Base-by-base conservation (phyloP, 2,888 invertebrate genomes). In the Mesoligia furuncula region DNA sequence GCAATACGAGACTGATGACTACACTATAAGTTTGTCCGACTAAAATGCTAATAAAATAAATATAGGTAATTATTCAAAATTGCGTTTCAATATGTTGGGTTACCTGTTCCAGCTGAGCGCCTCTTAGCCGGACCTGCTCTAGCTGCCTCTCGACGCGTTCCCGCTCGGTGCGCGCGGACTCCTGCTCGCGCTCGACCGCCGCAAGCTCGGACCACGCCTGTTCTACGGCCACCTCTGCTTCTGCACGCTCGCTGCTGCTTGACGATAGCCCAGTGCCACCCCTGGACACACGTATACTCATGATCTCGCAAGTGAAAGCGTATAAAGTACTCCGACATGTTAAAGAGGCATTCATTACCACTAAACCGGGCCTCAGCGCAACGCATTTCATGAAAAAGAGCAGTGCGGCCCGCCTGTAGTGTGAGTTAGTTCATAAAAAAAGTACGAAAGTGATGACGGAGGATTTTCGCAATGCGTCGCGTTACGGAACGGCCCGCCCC, bases 151-250 rank as follows among this genome's bases (percentile, higher is more conserved):
- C 98, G 7, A 99, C 98, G 65, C 98, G 97, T 61, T 97, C 97
- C 48, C 98, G 97, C 90, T 99, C 97, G 80, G 98, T 97, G 51
- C 98, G 97, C 91, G 98, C 98, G 69, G 98, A 96, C 90, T 98
- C 98, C 91, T 98, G 98, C 93, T 99, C 99, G 77, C 98, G 97
- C 93, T 98, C 98, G 73, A 99, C 98, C 79, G 98, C 98, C 15
- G 98, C 98, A 48, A 99, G 95, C 93, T 98, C 98, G 0, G 98
- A 97, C 98, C 98, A 98, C 65, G 99, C 98, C 91, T 98, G 98
- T 89, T 98, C 98, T 66, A 98, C 97, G 0, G 98, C 97, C 62
- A 97, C 96, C 87, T 98, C 98, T 0, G 97, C 97, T 87, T 97
- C 97, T 0, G 96, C 96, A 20, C 96, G 94, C 90, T 96, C 96